phyloP scores from a whole-genome alignment of 2,888 invertebrate genomes.

The Eupithecia vulgata region DNA sequence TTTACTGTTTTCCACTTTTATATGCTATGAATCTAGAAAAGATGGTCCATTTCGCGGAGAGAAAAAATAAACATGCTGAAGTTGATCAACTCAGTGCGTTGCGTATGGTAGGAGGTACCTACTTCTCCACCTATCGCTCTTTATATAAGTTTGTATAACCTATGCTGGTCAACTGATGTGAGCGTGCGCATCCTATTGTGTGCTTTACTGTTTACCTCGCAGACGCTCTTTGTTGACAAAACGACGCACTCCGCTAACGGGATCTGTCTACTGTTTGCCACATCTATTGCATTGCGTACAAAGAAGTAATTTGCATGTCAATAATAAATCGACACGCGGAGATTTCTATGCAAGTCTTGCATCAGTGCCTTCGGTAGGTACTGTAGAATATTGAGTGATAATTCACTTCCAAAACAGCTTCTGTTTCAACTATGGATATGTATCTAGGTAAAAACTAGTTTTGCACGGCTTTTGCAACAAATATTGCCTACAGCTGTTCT shows the following conservation, averaged over 20 bases:
- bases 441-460: neutral
- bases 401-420: constrained; percentile 6
- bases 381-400: constrained; percentile 10
- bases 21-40: neutral
- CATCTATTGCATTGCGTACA: constrained; percentile 58
- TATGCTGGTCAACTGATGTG: constrained; percentile 16
- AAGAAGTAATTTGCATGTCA: constrained; percentile 65
- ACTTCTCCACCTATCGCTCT: neutral
- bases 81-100: constrained; percentile 1
- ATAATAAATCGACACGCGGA: constrained; percentile 51
- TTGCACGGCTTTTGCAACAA: neutral
- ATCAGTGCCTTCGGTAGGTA: constrained; percentile 6
- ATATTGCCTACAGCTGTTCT: constrained; percentile 11
- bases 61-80: neutral
- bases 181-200: constrained; percentile 40
- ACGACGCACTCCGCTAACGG: constrained; percentile 63
- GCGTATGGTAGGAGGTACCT: neutral
- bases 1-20: neutral
- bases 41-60: neutral
- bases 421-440: constrained; percentile 2
- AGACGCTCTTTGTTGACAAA: constrained; percentile 56
- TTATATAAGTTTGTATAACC: neutral
- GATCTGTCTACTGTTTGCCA: constrained; percentile 55
- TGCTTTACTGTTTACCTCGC: constrained; percentile 52
- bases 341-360: constrained; percentile 28